Evolutionary conservation across 2,888 invertebrate species (phyloP), one percentile per base, ranked within the genome.

Genomic region (Drosophila mettleri): DNA sequence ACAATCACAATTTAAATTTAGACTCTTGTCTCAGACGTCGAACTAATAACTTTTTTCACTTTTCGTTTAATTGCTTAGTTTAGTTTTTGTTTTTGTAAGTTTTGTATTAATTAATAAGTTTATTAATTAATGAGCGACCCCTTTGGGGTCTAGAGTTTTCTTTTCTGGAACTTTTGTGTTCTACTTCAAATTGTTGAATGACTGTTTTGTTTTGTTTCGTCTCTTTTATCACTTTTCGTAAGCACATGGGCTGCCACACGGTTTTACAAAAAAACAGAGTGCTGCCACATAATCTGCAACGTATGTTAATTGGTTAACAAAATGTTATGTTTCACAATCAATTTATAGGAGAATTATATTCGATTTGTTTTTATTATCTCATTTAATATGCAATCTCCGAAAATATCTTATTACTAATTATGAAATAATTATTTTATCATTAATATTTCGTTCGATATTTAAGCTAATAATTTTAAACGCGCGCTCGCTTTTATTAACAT

Each of bases 1-100:
- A 60, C 31, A 59, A 52, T 68, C 55, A 69, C 63, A 69, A 68
- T 66, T 71, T 86, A 71, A 76, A 76, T 86, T 84, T 86, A 76
- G 70, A 67, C 57, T 54, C n/a, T 65, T 79, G 20, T 62, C 54
- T 74, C 71, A 54, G 41, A 36, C 39, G 59, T 64, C 62, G 48
- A 67, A 72, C 12, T 59, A 48, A 54, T 46, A 65, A 78, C 68
- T 77, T 51, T 51, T 51, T 12, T 33, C 33, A 59, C 31, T 57
- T 52, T 64, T 58, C 39, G 29, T 54, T 12, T 34, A 48, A 41
- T 9, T 6, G 22, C 64, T n/a, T 69, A 46, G 34, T 12, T 54
- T 57, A 5, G 45, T 20, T 55, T 69, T 49, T 24, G 14, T 52
- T 52, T 49, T 29, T 58, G 29, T 45, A n/a, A 20, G 31, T 20